Conservation (phyloP, 2,888 invertebrate genomes). For the Monochamus alternatus region DNA sequence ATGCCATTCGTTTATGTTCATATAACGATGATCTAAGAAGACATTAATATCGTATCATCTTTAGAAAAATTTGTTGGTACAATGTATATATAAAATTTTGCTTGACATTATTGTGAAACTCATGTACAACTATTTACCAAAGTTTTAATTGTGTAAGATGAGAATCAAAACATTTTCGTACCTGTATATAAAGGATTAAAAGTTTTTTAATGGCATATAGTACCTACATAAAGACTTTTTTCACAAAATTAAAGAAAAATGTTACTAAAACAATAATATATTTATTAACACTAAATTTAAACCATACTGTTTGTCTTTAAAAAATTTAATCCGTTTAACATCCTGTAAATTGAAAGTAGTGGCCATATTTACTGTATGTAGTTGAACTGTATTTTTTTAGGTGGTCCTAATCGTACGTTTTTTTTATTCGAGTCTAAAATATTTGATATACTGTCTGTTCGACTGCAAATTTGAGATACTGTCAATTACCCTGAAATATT, state of each 20-base stretch:
- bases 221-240: too few relatives aligned
- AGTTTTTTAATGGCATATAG: too few relatives aligned
- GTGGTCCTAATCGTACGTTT: neutral
- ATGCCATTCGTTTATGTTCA: too few relatives aligned
- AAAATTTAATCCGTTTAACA: too few relatives aligned
- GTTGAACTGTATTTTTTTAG: neutral
- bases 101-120: neutral
- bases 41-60: neutral
- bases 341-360: neutral
- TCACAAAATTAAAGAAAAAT: conserved; percentile 22
- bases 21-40: neutral
- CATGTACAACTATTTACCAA: conserved; percentile 30
- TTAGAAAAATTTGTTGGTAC: neutral
- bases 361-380: neutral
- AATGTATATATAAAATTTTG: neutral
- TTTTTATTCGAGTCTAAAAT: neutral
- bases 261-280: neutral
- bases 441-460: neutral
- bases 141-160: conserved; percentile 19
- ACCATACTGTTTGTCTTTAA: too few relatives aligned
- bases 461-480: neutral
- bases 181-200: conserved; percentile 14
- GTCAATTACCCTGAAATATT: neutral
- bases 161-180: conserved; percentile 33
- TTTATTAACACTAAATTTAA: too few relatives aligned